Evolutionary conservation across 2,113 vertebrate genomes (phyloP).

Genomic region (Apeltes quadracus): DNA sequence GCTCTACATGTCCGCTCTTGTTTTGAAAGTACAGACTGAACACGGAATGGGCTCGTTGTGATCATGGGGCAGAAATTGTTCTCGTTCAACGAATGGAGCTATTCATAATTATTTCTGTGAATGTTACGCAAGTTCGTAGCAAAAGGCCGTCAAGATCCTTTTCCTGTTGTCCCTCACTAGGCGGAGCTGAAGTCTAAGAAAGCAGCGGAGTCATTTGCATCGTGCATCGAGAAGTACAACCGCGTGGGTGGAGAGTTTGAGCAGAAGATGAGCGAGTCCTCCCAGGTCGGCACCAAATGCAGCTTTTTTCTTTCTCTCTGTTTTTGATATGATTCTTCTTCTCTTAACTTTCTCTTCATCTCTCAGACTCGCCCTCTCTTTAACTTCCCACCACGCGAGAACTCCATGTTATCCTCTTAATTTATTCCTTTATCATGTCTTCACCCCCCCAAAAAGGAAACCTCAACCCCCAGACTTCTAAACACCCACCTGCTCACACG

Average conservation of each 20-base stretch:
- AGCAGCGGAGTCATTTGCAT: slow-evolving; percentile 84
- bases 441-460: slow-evolving; percentile 46
- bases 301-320: background rate
- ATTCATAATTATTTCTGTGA: slow-evolving; percentile 18
- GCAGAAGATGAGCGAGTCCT: slow-evolving; percentile 92
- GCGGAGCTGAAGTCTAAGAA: slow-evolving; percentile 94
- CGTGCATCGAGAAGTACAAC: slow-evolving; percentile 91
- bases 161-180: slow-evolving; percentile 69
- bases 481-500: slow-evolving; percentile 30
- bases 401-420: slow-evolving; percentile 19
- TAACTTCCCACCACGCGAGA: slow-evolving; percentile 24
- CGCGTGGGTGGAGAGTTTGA: slow-evolving; percentile 89
- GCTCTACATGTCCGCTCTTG: background rate
- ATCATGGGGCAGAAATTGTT: slow-evolving; percentile 4
- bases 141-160: background rate
- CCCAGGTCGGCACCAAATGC: slow-evolving; percentile 80
- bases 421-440: slow-evolving; percentile 21
- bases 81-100: slow-evolving; percentile 1
- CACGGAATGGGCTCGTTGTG: background rate
- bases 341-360: slow-evolving; percentile 5
- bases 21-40: background rate
- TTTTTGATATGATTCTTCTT: slow-evolving; percentile 5
- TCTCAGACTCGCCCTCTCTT: slow-evolving; percentile 22
- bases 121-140: slow-evolving; percentile 5
- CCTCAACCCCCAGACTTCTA: slow-evolving; percentile 30